Base-by-base conservation (phyloP, 2,888 invertebrate species). In the Dione juno region DNA sequence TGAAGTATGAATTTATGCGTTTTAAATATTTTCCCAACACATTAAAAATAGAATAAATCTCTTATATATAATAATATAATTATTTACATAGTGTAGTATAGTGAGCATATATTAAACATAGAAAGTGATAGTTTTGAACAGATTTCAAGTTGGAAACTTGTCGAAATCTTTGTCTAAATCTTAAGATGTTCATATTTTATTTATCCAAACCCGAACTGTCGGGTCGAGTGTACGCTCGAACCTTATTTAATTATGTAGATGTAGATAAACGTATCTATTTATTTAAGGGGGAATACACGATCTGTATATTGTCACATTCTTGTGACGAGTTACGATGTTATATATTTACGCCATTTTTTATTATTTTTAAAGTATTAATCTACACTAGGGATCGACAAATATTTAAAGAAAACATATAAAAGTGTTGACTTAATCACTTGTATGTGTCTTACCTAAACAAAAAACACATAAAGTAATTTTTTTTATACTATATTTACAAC, bases 171-270 rank as follows among this genome's bases (percentile, higher is more conserved):
- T 76, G 74, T 11, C 61, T 45, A 61, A 61, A 45, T 61, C 61
- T 61, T 61, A 45, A 61, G 79, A 83, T 84, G 84, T 89, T 86
- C 88, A 91, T 91, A 88, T 89, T 90, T 90, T 84, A 90, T 91
- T 82, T 81, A 74, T 74, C 74, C 64, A 72, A 67, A 40, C 70
- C 63, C 64, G 37, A 66, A 67, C 61, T 72, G 69, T 66, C 54
- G 58, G 65, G n/a, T 59, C 43, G 43, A 68, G 68, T 70, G 70
- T 74, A 64, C 52, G 70, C 77, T 72, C 74, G 78, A 77, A 77
- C 78, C 77, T 81, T 82, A 79, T 81, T 89, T 86, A 89, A 89
- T 89, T 86, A 89, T 88, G 85, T 77, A 88, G 81, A 83, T 81
- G 77, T 77, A 79, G 80, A 85, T 87, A 79, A 87, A 84, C 82